Base-by-base conservation (phyloP, 2,888 invertebrate species). In the Pammene fasciana region DNA sequence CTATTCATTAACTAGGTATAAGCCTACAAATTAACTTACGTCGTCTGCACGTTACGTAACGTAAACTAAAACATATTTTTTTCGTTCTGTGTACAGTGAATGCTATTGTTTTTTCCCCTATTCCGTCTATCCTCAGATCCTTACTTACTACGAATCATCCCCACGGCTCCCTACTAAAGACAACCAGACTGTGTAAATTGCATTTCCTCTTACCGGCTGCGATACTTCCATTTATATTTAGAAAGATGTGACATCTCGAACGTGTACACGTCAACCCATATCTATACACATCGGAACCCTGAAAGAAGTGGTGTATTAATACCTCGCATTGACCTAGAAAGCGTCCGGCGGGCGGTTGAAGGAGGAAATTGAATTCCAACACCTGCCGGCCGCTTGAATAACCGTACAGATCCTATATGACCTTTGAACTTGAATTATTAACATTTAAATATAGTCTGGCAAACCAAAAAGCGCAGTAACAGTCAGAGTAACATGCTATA, bases 281-380 rank as follows among this genome's bases (percentile, higher is more conserved):
- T 41, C 26, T 62, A 52, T n/a, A 38, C 14, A 50, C 48, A 16
- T 48, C 48, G 38, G 5, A 65, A 26, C 45, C 14, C 34, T 50
- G 46, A 48, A 34, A 62, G 62, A 62, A 68, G 56, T 57, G 34
- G 16, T 45, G 48, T 57, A 46, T 48, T 41, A 55, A 65, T 60
- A 59, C 54, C 54, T 67, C 64, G 11, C 67, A 71, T 71, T 71
- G 67, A 71, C 71, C 71, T 54, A 65, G 67, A 67, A 67, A 64
- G 50, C 60, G 48, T 45, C 26, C 54, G 71, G 65, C 57, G 10
- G 65, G 62, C 59, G 70, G 66, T 50, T 62, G 64, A 55, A 70
- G 52, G 74, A 76, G 81, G 82, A 82, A 82, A 82, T 81, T 80
- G 79, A 78, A 75, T 76, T 76, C 76, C 80, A 67, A 26, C 67